Evolutionary conservation across 1,140 invertebrate genomes (phyloP).

Genomic region (Drosophila ironensis): DNA sequence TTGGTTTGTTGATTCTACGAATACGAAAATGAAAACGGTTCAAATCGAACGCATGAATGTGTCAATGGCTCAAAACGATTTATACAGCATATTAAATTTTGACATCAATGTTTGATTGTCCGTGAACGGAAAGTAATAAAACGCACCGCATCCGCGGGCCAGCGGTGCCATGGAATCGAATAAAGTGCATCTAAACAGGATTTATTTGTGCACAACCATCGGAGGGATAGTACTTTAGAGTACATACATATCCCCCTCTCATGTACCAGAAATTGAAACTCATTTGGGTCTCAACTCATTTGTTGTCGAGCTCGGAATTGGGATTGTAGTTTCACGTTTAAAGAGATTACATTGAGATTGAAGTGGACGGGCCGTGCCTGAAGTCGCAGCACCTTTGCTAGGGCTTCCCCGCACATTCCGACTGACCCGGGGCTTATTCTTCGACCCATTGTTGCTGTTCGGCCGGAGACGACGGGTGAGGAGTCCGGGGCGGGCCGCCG

Average conservation of each 20-base stretch:
- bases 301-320: slow-evolving; percentile 25
- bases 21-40: slow-evolving; percentile 24
- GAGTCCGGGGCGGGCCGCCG: slow-evolving; percentile 26
- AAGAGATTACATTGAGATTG: slow-evolving; percentile 76
- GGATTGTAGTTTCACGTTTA: slow-evolving; percentile 66
- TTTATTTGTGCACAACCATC: slow-evolving; percentile 50
- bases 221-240: slow-evolving; percentile 1
- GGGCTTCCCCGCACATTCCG: slow-evolving; percentile 17
- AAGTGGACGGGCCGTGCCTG: slow-evolving; percentile 49
- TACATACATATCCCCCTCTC: no score
- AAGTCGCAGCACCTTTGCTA: slow-evolving; percentile 14
- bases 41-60: slow-evolving; percentile 70
- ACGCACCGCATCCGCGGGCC: neutral
- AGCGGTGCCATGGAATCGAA: slow-evolving; percentile 27
- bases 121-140: slow-evolving; percentile 37
- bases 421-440: slow-evolving; percentile 54
- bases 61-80: slow-evolving; percentile 80
- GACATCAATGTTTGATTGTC: slow-evolving; percentile 78
- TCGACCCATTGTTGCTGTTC: slow-evolving; percentile 50
- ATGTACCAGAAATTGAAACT: slow-evolving; percentile 66
- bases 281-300: slow-evolving; percentile 52
- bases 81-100: slow-evolving; percentile 80
- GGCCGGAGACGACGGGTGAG: slow-evolving; percentile 1
- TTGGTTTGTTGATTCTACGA: slow-evolving; percentile 51
- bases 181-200: slow-evolving; percentile 58